phyloP scores from a whole-genome alignment of 2,797 vertebrate species.

The Typhlichthys subterraneus region DNA sequence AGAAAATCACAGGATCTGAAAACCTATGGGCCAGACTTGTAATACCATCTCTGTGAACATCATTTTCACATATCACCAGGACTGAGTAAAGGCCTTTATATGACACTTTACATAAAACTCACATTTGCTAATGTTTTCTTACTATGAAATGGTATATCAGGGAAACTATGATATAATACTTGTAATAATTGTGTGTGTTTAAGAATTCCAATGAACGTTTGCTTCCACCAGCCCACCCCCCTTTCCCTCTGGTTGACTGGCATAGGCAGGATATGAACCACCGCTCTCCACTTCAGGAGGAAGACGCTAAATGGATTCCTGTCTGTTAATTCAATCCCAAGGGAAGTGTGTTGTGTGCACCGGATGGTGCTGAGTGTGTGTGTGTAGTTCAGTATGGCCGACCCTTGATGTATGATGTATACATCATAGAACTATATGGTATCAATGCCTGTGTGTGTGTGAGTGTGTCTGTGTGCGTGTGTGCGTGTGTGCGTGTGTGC shows the following conservation, averaged over 20 bases:
- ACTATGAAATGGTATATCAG: too few relatives aligned
- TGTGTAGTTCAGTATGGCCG: neutral
- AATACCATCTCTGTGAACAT: too few relatives aligned
- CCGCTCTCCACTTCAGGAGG: conserved; percentile 27
- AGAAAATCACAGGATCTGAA: too few relatives aligned
- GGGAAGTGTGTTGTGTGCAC: neutral
- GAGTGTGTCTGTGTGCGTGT: conserved; percentile 13
- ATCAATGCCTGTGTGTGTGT: conserved; percentile 1
- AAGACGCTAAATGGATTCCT: conserved; percentile 45
- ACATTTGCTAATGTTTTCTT: conserved; percentile 27
- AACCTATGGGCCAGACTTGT: too few relatives aligned
- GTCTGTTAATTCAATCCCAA: conserved; percentile 39
- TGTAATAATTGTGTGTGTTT: too few relatives aligned
- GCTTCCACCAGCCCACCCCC: too few relatives aligned
- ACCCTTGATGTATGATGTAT: neutral
- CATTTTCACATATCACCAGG: too few relatives aligned
- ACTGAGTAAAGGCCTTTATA: too few relatives aligned
- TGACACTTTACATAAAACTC: neutral
- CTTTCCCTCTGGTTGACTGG: too few relatives aligned
- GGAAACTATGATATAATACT: too few relatives aligned
- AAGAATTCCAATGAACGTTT: too few relatives aligned
- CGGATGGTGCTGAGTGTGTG: neutral
- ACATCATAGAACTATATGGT: too few relatives aligned
- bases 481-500: neutral
- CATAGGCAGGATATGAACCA: conserved; percentile 41